Evolutionary conservation across 1,140 invertebrate species (phyloP).

Genomic region (Leptinotarsa undecemlineata): DNA sequence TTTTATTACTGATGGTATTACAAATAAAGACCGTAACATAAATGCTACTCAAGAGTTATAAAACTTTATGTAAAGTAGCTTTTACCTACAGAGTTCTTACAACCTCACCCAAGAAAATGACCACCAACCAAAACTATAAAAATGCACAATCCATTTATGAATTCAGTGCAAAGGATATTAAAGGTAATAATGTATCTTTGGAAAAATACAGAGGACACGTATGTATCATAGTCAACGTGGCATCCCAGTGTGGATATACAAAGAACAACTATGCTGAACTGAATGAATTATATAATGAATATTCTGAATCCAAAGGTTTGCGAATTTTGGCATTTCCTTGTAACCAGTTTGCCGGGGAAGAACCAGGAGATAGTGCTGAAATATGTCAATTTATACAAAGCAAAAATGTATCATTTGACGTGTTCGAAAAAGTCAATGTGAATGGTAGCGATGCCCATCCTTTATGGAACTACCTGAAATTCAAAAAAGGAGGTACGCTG

Average conservation of each 20-base stretch:
- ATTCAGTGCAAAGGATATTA: conserved; percentile 73
- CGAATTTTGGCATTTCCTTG: conserved; percentile 82
- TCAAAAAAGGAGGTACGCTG: conserved; percentile 72
- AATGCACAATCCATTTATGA: conserved; percentile 72
- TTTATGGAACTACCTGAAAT: conserved; percentile 85
- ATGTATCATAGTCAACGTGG: conserved; percentile 82
- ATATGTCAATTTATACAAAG: conserved; percentile 75
- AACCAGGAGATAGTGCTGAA: conserved; percentile 73
- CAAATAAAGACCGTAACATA: not conserved
- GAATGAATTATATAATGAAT: conserved; percentile 73
- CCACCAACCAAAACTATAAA: conserved; percentile 57
- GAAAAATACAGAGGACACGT: conserved; percentile 74
- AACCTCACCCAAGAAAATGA: conserved; percentile 59
- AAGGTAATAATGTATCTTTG: conserved; percentile 71
- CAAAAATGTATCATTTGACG: conserved; percentile 77
- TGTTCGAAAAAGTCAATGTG: conserved; percentile 82
- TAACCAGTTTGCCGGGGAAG: conserved; percentile 86
- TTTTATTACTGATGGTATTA: too few relatives aligned
- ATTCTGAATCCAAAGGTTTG: conserved; percentile 65
- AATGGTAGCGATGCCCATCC: conserved; percentile 86
- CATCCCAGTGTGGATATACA: conserved; percentile 82
- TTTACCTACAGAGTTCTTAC: conserved; percentile 13
- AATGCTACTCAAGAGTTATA: conserved; percentile 22
- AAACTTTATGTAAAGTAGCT: conserved; percentile 14
- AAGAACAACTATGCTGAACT: conserved; percentile 78